Percentiles rank a stretch among this genome's conserved stretches.
These are phyloP conservation scores for Psittacara wagleri DNA, from an alignment of 2,113 vertebrate genomes.

Conservation along the genomic window DNA sequence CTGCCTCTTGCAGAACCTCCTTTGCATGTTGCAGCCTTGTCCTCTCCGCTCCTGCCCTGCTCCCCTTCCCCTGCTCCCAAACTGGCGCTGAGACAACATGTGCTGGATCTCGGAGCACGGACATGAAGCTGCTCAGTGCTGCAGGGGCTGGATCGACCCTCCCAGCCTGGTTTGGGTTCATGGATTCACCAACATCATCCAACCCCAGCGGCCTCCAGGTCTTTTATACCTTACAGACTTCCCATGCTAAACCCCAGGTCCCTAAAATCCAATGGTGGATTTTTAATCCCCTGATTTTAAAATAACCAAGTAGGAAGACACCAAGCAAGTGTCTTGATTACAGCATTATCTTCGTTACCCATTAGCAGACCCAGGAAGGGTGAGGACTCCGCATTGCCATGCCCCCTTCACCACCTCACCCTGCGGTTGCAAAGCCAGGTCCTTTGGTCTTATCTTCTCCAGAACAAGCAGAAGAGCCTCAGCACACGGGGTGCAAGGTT, in stretches of 20 bases:
- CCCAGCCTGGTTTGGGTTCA: too few species aligned
- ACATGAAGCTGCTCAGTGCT: neutral
- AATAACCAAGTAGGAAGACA: neutral
- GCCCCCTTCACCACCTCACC: fast-evolving
- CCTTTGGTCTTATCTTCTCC: neutral
- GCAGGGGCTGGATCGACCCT: neutral
- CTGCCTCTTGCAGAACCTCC: neutral
- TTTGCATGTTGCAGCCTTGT: too few species aligned
- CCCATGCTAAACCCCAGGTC: neutral
- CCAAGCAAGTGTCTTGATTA: constrained; percentile 5
- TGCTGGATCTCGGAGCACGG: neutral
- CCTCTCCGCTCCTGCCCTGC: neutral
- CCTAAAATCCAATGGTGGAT: neutral
- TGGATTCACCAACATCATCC: neutral
- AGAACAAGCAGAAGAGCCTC: too few species aligned
- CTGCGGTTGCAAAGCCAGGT: fast-evolving
- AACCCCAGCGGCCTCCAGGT: neutral
- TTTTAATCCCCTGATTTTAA: constrained; percentile 2
- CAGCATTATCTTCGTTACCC: constrained; percentile 1
- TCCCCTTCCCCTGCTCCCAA: neutral
- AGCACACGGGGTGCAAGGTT: fast-evolving
- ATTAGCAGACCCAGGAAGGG: neutral
- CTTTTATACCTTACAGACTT: neutral
- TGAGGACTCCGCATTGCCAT: fast-evolving
- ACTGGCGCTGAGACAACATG: neutral